Evolutionary conservation across 2,113 vertebrate genomes (phyloP).

Genomic region (Trematomus loennbergii): DNA sequence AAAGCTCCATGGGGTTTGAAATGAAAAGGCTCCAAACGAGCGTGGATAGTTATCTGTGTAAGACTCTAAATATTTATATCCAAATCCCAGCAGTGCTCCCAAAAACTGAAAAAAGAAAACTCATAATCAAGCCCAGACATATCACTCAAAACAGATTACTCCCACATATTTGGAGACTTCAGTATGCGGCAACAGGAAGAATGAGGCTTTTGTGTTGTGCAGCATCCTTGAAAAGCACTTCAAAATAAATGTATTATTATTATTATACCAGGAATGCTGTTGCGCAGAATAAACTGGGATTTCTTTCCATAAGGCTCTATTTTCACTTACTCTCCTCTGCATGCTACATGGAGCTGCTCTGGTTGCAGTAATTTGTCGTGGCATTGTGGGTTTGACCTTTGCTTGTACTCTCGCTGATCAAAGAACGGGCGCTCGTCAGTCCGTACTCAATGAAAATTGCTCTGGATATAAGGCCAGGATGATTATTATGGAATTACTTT

Average conservation of each 20-base stretch:
- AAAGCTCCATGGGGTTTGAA: slow-evolving; percentile 65
- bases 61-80: slow-evolving; percentile 70
- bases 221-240: slow-evolving; percentile 43
- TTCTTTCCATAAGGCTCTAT: background rate
- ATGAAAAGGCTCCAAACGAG: slow-evolving; percentile 68
- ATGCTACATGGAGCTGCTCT: background rate
- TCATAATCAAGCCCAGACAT: slow-evolving; percentile 63
- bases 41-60: slow-evolving; percentile 71
- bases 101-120: slow-evolving; percentile 57
- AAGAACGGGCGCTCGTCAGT: slow-evolving; percentile 26
- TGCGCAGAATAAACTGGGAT: slow-evolving; percentile 11
- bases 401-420: slow-evolving; percentile 26
- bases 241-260: slow-evolving; percentile 28
- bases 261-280: slow-evolving; percentile 5
- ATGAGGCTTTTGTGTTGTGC: slow-evolving; percentile 31
- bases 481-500: slow-evolving; percentile 7
- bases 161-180: slow-evolving; percentile 49
- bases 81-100: slow-evolving; percentile 63
- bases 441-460: background rate
- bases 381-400: slow-evolving; percentile 25
- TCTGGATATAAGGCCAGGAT: slow-evolving; percentile 2
- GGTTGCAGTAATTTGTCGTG: slow-evolving; percentile 9
- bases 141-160: slow-evolving; percentile 73
- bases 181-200: slow-evolving; percentile 36
- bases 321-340: background rate